phyloP scores from a whole-genome alignment of 2,888 invertebrate genomes.

The Ferdinandea cuprea region DNA sequence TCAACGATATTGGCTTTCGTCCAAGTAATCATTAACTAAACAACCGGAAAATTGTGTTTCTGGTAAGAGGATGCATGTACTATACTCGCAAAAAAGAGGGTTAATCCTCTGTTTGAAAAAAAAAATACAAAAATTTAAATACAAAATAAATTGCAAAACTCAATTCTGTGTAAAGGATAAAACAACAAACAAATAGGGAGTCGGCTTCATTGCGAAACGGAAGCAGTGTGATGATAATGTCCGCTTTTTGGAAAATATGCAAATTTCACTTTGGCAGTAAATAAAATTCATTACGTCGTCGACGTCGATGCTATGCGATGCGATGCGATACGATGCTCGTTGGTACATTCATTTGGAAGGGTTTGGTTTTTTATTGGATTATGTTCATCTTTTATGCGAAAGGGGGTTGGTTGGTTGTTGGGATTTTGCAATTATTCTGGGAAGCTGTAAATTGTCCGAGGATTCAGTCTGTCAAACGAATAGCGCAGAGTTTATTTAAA shows the following conservation, averaged over 20 bases:
- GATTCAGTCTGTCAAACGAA: slow-evolving; percentile 29
- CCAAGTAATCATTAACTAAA: slow-evolving; percentile 74
- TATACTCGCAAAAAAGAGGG: slow-evolving; percentile 50
- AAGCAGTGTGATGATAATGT: slow-evolving; percentile 60
- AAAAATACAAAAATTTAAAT: slow-evolving; percentile 37
- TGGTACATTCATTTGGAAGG: slow-evolving; percentile 56
- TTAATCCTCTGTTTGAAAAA: slow-evolving; percentile 64
- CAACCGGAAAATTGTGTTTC: slow-evolving; percentile 73
- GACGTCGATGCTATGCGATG: no score
- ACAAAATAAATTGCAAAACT: slow-evolving; percentile 50
- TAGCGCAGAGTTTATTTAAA: slow-evolving; percentile 53
- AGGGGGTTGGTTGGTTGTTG: no score
- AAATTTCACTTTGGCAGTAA: slow-evolving; percentile 72
- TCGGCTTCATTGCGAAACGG: background rate
- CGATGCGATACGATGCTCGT: no score
- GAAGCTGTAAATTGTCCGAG: slow-evolving; percentile 52
- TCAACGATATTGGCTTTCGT: slow-evolving; percentile 56
- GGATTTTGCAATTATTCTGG: slow-evolving; percentile 68
- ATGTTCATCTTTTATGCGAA: slow-evolving; percentile 48
- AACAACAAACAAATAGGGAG: background rate
- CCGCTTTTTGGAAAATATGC: slow-evolving; percentile 66
- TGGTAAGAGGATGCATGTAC: slow-evolving; percentile 60
- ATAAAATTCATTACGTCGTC: slow-evolving; percentile 70
- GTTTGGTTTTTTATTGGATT: slow-evolving; percentile 61
- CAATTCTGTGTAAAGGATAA: slow-evolving; percentile 27